phyloP scores from a whole-genome alignment of 2,797 vertebrate species.

The Malurus leucopterus region DNA sequence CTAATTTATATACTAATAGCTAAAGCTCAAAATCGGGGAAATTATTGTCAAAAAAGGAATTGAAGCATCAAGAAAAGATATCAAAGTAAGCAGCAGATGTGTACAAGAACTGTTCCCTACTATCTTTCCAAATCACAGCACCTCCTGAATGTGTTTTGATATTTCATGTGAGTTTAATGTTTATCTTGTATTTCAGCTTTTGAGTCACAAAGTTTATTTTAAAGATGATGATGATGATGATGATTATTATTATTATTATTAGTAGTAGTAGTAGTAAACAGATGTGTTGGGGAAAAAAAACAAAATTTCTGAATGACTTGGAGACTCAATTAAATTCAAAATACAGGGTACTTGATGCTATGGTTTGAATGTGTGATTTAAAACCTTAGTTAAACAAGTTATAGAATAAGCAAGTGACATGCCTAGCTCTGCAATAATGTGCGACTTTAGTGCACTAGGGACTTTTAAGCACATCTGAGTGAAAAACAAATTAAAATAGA shows the following conservation, averaged over 20 bases:
- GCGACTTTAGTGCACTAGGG: neutral
- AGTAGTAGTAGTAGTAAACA: neutral
- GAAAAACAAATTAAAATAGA: neutral
- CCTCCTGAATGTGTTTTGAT: neutral
- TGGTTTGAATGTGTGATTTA: neutral
- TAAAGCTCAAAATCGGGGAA: neutral
- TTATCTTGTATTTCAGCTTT: neutral
- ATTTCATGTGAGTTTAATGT: neutral
- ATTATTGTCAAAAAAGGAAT: neutral
- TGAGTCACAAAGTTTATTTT: neutral
- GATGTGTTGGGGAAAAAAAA: fast-evolving
- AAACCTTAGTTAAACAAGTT: neutral
- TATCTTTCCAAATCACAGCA: neutral
- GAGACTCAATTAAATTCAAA: neutral
- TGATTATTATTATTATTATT: neutral
- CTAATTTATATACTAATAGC: neutral
- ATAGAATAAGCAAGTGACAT: neutral
- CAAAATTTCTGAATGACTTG: neutral
- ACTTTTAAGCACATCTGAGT: neutral
- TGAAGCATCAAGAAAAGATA: neutral
- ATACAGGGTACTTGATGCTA: neutral
- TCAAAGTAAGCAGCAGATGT: neutral
- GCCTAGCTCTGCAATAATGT: neutral
- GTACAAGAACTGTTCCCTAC: neutral
- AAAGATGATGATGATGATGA: too few relatives aligned